Base-by-base conservation (phyloP, 2,113 vertebrate species). In the Anthoscopus minutus region DNA sequence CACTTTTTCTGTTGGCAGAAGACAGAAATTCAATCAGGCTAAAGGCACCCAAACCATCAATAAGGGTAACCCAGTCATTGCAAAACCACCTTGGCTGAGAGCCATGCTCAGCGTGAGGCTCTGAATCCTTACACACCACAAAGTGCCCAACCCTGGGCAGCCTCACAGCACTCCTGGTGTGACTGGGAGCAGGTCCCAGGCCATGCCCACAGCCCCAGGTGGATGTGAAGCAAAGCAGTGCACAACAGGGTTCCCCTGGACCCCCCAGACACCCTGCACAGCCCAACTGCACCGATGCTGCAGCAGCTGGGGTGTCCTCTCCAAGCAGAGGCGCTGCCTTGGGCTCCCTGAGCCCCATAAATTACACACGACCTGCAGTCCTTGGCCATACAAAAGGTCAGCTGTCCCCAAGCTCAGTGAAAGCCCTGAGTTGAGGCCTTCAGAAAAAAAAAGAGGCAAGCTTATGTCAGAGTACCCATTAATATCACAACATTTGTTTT, bases 251-350 rank as follows among this genome's bases (percentile, higher is more conserved):
- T 28, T 27, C 0, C 21, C 50, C 64, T 31, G 18, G 31, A 77
- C 2, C 8, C 31, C 33, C 10, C 44, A 15, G 5, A 0, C 3
- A 10, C n/a, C 61, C 53, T 23, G 12, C 7, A 1, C 42, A 33
- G 37, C 50, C 42, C 42, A 35, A 2, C 3, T 47, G 53, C 81
- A 42, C 10, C 1, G 1, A 6, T 7, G 28, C 66, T 4, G 35
- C 56, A 42, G n/a, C 60, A 60, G 18, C 14, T 71, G 47, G 5
- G 6, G 6, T 16, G 19, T 5, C 35, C 21, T 6, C 35, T 27
- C 40, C n/a, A n/a, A 60, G 44, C 30, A 30, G 18, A 42, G 6
- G 3, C 0, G 0, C 7, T 24, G 28, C 65, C 23, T 22, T 28
- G 42, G 24, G 5, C 7, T 74, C 51, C 18, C 40, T 80, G 37